Evolutionary conservation across 2,797 vertebrate species (phyloP), one percentile per base, ranked within the genome.

Genomic region (Labeo calbasu): DNA sequence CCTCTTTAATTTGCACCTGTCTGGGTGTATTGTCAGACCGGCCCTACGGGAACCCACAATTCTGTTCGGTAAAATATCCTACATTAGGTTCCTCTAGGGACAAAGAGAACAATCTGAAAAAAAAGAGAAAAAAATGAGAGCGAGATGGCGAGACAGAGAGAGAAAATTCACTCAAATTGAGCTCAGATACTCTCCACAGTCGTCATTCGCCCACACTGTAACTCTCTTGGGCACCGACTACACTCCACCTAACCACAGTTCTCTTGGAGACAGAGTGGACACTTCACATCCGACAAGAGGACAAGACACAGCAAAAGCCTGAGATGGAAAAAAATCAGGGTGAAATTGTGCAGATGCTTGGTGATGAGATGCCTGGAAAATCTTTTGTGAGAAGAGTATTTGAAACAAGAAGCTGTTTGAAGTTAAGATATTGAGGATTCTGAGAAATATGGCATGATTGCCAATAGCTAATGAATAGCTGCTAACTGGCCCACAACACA

Each of bases 1-100:
- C 66, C 79, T 84, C 86, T 86, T 87, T 87, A 89, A 89, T 89
- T 89, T 89, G 84, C 88, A 87, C 86, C 88, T 84, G 53, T 89
- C 86, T 84, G 43, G 66, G 43, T 78, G 51, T 79, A 61, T 76
- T 40, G 75, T 79, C 66, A 50, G 65, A 89, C 86, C 50, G 69
- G 76, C 79, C 82, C 82, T 80, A 77, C 46, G 78, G 86, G 86
- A 87, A 84, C 71, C 65, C 21, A 79, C 53, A 65, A 87, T 83
- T 79, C 84, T 83, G 71, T 79, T 82, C n/a, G 3, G 63, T 79
- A 84, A 86, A 87, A 86, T 77, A 85, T 85, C 72, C 79, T 77
- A 73, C 61, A 71, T 79, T 85, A 43, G 70, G 73, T 71, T 82
- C 84, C 77, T 50, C 82, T 21, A 9, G 85, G 85, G 83, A 87